These are phyloP conservation scores for Rhinopomastus cyanomelas DNA, from an alignment of 2,113 vertebrate genomes.

Conservation along the genomic window DNA sequence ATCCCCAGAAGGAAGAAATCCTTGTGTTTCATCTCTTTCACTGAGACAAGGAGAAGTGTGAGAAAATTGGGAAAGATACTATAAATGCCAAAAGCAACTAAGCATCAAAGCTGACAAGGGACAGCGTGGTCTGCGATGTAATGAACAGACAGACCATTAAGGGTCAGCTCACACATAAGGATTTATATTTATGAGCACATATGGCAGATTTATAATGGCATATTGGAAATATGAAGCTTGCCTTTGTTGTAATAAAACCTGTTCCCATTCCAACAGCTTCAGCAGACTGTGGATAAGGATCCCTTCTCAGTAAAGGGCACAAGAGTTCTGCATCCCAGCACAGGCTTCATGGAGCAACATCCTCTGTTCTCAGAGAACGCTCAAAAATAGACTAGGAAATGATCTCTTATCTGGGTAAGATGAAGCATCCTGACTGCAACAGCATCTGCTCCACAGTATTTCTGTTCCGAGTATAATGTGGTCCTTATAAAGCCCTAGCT, in stretches of 20 bases:
- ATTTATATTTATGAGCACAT: conserved; percentile 19
- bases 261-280: background rate
- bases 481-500: background rate
- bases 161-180: background rate
- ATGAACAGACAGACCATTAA: background rate
- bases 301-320: background rate
- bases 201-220: conserved; percentile 13
- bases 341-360: background rate
- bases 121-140: background rate
- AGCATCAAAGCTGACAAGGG: conserved; percentile 8
- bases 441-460: background rate
- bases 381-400: background rate
- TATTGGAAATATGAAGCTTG: background rate
- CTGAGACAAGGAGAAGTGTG: background rate
- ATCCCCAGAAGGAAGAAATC: background rate
- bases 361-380: background rate
- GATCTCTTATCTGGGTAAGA: background rate
- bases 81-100: conserved; percentile 35
- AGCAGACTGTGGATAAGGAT: background rate
- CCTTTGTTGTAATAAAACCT: background rate
- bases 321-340: background rate
- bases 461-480: background rate
- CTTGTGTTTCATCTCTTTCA: background rate
- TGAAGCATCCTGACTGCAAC: background rate
- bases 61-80: background rate